Base-by-base conservation (phyloP, 2,888 invertebrate genomes). In the Sesamia inferens region DNA sequence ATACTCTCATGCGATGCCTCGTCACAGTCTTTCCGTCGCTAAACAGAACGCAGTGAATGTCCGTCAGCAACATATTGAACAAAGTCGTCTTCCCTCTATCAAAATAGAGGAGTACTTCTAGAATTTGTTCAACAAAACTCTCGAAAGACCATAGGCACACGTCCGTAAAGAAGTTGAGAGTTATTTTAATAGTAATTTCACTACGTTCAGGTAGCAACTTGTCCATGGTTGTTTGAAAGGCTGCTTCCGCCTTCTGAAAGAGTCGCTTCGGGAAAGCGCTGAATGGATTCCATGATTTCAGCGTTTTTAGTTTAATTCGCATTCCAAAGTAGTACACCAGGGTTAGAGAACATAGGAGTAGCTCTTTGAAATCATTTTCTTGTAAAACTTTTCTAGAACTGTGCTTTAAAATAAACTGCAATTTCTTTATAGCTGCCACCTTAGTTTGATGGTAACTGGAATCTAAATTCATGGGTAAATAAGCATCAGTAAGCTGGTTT, bases 1-100 rank as follows among this genome's bases (percentile, higher is more conserved):
- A 87, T 0, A 97, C 94, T 79, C 95, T 90, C 75, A 97, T 91
- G 3, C 97, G 92, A 78, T 94, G 93, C 62, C 95, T 93, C 0
- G 95, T 44, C 16, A 59, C 94, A 8, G 94, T 92, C 14, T 90
- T 89, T 0, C 93, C 82, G 54, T 94, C 90, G 10, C 87, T 88
- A 65, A 92, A 92, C 4, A 93, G 76, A 5, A 90, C 87, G 67
- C 80, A 90, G 76, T 94, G 92, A 57, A 94, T 91, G 63, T 94
- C 93, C 0, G 93, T 92, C 2, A 94, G 88, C 89, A 94, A 88
- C 0, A 92, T 61, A 79, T 93, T 91, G 62, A 92, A 92, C 0
- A 94, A 77, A 5, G 85, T 90, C 3, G 90, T 93, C 68, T 87
- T 88, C 0, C 92, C 92, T 76, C 88, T 86, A 65, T 88, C 90